Evolutionary conservation across 2,888 invertebrate species (phyloP), one percentile per base, ranked within the genome.

Genomic region (Pachycephus smyrnensis): DNA sequence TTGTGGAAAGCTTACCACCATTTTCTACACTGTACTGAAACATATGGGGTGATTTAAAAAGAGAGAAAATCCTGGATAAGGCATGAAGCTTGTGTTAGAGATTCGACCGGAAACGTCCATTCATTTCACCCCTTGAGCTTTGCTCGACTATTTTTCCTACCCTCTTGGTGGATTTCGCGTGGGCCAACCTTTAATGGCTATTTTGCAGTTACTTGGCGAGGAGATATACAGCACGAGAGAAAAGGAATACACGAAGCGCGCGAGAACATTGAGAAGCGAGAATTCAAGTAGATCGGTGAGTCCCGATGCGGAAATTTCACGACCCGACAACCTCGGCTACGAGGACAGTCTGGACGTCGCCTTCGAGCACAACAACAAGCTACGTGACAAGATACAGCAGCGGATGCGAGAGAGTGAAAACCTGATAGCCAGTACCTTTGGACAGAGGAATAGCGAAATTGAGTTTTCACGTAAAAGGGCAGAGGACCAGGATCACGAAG

Each of bases 321-420:
- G 87, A 32, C 84, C 84, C 1, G 90, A 90, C 68, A 90, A 90
- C 76, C 84, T 89, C 12, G 88, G 90, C 30, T 91, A 91, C 80
- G 91, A 91, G 76, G 91, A 91, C 79, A 91, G 91, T 74, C 83
- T 91, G 68, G 90, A 91, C 75, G 91, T 91, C 0, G 91, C 91
- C 0, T 91, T 91, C 75, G 91, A 91, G 77, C 89, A 91, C 80
- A 91, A 91, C 82, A 91, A 91, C 80, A 91, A 91, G 75, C 84
- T 91, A 3, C 86, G 91, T 0, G 90, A 91, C 75, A 91, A 91
- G 74, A 91, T 91, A 35, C 91, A 91, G 73, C 90, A 90, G 73
- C 88, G 91, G 0, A 91, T 91, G 90, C 85, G 90, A 23, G 91
- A 91, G 36, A 91, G 91, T 78, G 91, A 91, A 73, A 89, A 87